Base-by-base conservation (phyloP, 2,797 vertebrate genomes). In the Anguilla anguilla region DNA sequence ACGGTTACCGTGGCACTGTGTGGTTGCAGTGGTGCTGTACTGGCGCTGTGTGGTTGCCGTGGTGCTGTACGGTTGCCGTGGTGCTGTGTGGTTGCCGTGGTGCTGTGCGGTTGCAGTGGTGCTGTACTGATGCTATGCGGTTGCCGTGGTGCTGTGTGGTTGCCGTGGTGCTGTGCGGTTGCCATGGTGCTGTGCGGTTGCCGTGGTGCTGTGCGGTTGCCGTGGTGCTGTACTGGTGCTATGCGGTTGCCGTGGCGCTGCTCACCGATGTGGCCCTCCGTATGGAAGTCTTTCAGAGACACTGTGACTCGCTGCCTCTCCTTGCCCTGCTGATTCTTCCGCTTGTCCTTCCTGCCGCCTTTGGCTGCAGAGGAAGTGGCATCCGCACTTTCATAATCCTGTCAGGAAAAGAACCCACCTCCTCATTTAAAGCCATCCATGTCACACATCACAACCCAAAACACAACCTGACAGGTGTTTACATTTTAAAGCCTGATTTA, bases 241-340 rank as follows among this genome's bases (percentile, higher is more conserved):
- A 46, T 46, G 43, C 43, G 43, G 43, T 46, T 17, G 72, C 61
- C 31, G 2, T 35, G 31, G 25, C 15, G 11, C 72, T 87, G 28
- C 88, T 89, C 91, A 95, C 91, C 94, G 89, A 90, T 90, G 87
- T 91, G 95, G 92, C 96, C 96, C 90, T 98, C 98, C 82, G 97
- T 97, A 89, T 98, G 98, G 93, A 99, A 99, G 92, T 98, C 97
- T 94, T 99, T 98, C 90, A 99, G 95, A 85, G 98, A 97, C 90
- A 98, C 97, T 0, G 97, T 98, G 79, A 95, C 92, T 93, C 97
- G 97, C 94, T 97, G 79, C 22, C 46, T 98, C 89, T 98, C 97
- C 95, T 98, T 99, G 86, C 97, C 96, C 92, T 98, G 97, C 67
- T 97, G 97, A 90, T 94, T 97, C 94, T 97, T 98, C 94, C 97